These are phyloP conservation scores for Carassius auratus DNA, from an alignment of 2,113 vertebrate genomes.

Conservation along the genomic window DNA sequence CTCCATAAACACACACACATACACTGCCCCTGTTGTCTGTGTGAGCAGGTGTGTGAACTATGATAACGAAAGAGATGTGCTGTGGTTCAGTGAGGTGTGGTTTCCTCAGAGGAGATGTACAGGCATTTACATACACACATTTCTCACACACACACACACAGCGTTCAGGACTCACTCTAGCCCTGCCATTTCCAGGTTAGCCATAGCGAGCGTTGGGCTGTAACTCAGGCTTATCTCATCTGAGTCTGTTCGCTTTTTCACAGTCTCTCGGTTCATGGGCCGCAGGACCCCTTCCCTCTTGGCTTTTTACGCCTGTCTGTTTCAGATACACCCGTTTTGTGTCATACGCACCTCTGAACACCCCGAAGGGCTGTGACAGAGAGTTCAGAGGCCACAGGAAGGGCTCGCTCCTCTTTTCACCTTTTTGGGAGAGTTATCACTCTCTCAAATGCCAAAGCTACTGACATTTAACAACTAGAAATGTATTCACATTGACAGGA, in stretches of 20 bases:
- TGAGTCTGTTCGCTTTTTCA: constrained; percentile 15
- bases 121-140: constrained; percentile 49
- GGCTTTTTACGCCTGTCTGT: constrained; percentile 39
- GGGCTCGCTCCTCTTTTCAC: constrained; percentile 51
- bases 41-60: constrained; percentile 70
- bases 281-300: constrained; percentile 26
- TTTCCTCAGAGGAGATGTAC: constrained; percentile 51
- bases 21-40: constrained; percentile 62
- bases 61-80: constrained; percentile 70
- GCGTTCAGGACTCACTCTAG: constrained; percentile 58
- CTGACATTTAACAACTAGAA: constrained; percentile 70
- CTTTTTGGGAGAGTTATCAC: constrained; percentile 67
- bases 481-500: constrained; percentile 47
- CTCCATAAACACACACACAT: constrained; percentile 24
- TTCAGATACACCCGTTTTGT: constrained; percentile 21
- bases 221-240: constrained; percentile 48
- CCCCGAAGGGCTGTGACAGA: constrained; percentile 18
- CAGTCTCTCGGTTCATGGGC: constrained; percentile 5
- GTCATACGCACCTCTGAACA: constrained; percentile 7
- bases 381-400: constrained; percentile 40
- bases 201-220: constrained; percentile 39
- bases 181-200: constrained; percentile 71
- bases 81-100: constrained; percentile 66
- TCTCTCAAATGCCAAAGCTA: constrained; percentile 73
- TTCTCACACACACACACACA: constrained; percentile 13